Conservation (phyloP, 2,113 vertebrate species). For the Dipodomys spectabilis region DNA sequence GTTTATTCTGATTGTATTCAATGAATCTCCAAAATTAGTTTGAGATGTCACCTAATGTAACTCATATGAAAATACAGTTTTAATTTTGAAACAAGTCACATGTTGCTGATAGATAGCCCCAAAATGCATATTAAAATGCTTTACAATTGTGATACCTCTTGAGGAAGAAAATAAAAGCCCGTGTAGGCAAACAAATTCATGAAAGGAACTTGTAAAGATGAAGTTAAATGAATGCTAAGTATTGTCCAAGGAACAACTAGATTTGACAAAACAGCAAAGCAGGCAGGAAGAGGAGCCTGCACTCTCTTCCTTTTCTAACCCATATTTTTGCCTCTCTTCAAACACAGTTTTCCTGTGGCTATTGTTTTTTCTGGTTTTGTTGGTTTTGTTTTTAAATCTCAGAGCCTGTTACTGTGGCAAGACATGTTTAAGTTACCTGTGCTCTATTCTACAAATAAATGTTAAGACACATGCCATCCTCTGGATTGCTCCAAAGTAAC, state of each 20-base stretch:
- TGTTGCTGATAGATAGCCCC: background rate
- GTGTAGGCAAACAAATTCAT: background rate
- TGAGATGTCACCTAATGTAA: conserved; percentile 17
- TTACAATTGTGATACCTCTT: background rate
- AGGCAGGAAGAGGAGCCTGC: fast-evolving
- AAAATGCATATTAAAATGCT: conserved; percentile 5
- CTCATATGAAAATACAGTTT: conserved; percentile 52
- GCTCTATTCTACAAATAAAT: background rate
- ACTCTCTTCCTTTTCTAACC: fast-evolving
- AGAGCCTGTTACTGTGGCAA: background rate
- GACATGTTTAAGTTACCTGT: background rate
- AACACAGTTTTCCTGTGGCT: background rate
- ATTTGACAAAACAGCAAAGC: background rate
- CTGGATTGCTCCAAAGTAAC: background rate
- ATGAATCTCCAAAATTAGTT: conserved; percentile 64
- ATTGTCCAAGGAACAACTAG: background rate
- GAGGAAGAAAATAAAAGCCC: conserved; percentile 11
- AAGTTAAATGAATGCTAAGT: background rate
- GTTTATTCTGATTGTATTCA: conserved; percentile 6
- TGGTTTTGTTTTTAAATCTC: background rate
- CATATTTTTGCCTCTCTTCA: background rate
- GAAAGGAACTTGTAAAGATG: background rate
- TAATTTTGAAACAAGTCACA: conserved; percentile 58
- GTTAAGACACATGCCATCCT: background rate
- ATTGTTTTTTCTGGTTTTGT: too few relatives aligned